Base-by-base conservation (phyloP, 2,113 vertebrate genomes). In the Anthoscopus minutus region DNA sequence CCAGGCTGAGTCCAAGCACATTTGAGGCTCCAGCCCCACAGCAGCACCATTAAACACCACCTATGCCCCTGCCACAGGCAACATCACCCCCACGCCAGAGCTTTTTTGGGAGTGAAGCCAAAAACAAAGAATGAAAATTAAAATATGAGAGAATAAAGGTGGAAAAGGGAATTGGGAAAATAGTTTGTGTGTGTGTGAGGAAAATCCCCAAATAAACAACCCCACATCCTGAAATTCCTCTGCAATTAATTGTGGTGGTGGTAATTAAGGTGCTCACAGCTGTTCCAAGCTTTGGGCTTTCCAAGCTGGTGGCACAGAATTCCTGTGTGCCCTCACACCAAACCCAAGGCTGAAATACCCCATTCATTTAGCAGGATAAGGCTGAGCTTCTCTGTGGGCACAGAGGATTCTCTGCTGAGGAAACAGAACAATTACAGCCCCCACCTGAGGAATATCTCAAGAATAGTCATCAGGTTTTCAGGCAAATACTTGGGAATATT, bases 141-240 rank as follows among this genome's bases (percentile, higher is more conserved):
- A 91, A 86, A 65, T 13, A 7, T 2, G 37, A 37, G 24, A 42
- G 51, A 77, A 83, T 14, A 84, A 42, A 67, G 82, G 85, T 80
- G 47, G 83, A 44, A 81, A 93, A 93, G 74, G 86, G 78, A 91
- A 82, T 65, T 77, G 83, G 57, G 73, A 64, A 93, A 95, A 65
- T 69, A 78, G 93, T 89, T 94, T 89, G 90, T 85, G 45, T 81
- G 64, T 35, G 69, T 94, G 91, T 19, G 78, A 97, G 78, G 89
- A 86, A 90, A 96, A 93, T n/a, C 40, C 64, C 69, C 87, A 91
- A 86, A 83, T 44, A 89, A 93, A 81, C 54, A 65, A 61, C 24
- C 47, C n/a, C 58, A 64, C 61, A 60, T 33, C 35, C 82, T 44
- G 81, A 85, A 73, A 93, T 91, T 77, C 73, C 92, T 69, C 88